A percentile compares a stretch with the other conserved stretches of the same genome.
These are phyloP conservation scores for Diadophis punctatus DNA, from an alignment of 2,113 vertebrate genomes.

Conservation along the genomic window DNA sequence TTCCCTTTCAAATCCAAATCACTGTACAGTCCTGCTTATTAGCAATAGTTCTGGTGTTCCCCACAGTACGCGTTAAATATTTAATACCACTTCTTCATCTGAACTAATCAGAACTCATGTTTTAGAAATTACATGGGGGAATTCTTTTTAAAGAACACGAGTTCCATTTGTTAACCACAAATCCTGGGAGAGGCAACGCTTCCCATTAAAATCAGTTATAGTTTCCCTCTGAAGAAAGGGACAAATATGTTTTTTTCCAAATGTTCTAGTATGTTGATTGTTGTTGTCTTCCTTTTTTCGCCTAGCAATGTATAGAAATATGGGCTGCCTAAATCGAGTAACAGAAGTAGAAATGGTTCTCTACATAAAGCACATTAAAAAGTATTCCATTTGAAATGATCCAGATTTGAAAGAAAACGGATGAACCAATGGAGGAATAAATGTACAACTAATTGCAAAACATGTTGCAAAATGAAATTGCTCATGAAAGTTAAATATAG, in stretches of 20 bases:
- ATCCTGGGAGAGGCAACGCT: constrained; percentile 31
- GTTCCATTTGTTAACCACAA: constrained; percentile 37
- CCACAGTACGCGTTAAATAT: background rate
- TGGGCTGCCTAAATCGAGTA: constrained; percentile 22
- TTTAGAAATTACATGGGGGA: constrained; percentile 48
- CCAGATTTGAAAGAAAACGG: background rate
- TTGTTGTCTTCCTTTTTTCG: background rate
- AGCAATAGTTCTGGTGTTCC: background rate
- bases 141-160: constrained; percentile 49
- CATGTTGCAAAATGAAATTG: background rate
- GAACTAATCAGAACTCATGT: constrained; percentile 60
- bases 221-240: background rate
- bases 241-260: background rate
- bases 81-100: constrained; percentile 30
- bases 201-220: background rate
- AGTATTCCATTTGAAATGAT: constrained; percentile 20
- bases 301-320: constrained; percentile 4
- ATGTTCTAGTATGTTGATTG: background rate
- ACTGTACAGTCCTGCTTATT: background rate
- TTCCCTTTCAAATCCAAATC: background rate
- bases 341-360: constrained; percentile 21
- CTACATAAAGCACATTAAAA: background rate
- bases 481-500: background rate
- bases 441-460: constrained; percentile 5
- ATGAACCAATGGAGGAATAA: constrained; percentile 19